Base-by-base conservation (phyloP, 2,888 invertebrate species). In the Pomacea canaliculata region DNA sequence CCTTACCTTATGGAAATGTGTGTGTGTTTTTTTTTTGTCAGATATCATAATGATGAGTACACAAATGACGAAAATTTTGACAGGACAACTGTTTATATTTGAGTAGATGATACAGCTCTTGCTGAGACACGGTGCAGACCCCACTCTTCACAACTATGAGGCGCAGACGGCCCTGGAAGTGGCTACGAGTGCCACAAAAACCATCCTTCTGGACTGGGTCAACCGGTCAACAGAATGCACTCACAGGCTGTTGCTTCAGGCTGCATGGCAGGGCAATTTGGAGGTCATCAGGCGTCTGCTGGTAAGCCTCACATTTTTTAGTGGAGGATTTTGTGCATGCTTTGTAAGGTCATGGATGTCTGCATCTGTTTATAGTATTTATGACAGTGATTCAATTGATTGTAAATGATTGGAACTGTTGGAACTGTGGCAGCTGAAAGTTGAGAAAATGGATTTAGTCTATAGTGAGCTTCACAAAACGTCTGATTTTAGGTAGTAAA, bases 211-310 rank as follows among this genome's bases (percentile, higher is more conserved):
- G 68, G 88, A 89, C 73, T 86, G 87, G 18, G 88, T 87, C 23
- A 87, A 87, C 60, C 83, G 82, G 68, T 80, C 80, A 10, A 83
- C 82, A 7, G 88, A 87, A 59, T 83, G 87, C 7, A 84, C 85
- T 10, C 88, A 89, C 75, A 83, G 85, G n/a, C 81, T 88, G 7
- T 82, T 90, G 10, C 83, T 89, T 23, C 90, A 90, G 78, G 89
- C 90, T 4, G 87, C 89, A 16, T 90, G 90, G 90, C 89, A 89
- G 79, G 90, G 89, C n/a, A 88, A 89, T 73, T 76, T 86, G 60
- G 83, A 82, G 65, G 83, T 89, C 18, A 85, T 90, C 69, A 80
- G 82, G 5, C 84, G 86, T 63, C 82, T 90, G 71, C 78, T 90
- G 86, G 90, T 90, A 76, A 80, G 86, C 79, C 18, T 37, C 23